A percentile compares a stretch with the other conserved stretches of the same genome.
Evolutionary conservation across 2,888 invertebrate genomes (phyloP).

Genomic region (Lithophane semibrunnea): DNA sequence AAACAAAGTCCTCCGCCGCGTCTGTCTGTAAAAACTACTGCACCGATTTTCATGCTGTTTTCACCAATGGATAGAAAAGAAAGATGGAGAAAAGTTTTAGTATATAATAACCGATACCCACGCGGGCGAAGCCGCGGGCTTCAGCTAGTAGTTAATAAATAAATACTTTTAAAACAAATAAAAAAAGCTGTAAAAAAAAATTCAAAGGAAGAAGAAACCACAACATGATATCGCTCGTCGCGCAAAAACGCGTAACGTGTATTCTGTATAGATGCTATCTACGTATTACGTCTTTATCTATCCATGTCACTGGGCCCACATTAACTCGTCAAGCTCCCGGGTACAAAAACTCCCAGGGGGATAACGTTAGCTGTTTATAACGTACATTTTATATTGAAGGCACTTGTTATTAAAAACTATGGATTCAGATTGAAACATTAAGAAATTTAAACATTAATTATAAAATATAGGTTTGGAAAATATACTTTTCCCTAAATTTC

Average conservation of each 20-base stretch:
- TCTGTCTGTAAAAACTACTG: too few relatives aligned
- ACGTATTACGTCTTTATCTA: conserved; percentile 62
- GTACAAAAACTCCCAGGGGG: conserved; percentile 10
- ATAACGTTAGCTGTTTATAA: conserved; percentile 27
- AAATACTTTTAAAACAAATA: not conserved
- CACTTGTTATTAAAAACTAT: not conserved
- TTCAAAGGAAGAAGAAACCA: conserved; percentile 23
- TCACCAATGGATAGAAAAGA: too few relatives aligned
- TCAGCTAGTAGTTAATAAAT: not conserved
- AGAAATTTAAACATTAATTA: not conserved
- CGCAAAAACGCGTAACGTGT: conserved; percentile 60
- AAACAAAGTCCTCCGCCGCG: too few relatives aligned
- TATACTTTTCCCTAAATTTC: too few relatives aligned
- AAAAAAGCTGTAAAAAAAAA: conserved; percentile 3
- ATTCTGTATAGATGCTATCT: conserved; percentile 61
- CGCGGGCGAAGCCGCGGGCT: too few relatives aligned
- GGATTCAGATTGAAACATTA: not conserved
- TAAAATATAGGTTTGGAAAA: too few relatives aligned
- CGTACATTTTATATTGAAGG: conserved; percentile 19
- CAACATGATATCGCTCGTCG: conserved; percentile 35
- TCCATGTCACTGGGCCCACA: conserved; percentile 61
- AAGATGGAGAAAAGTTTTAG: too few relatives aligned
- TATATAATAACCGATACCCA: too few relatives aligned
- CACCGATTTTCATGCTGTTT: too few relatives aligned
- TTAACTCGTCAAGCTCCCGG: conserved; percentile 50